Evolutionary conservation across 2,113 vertebrate species (phyloP), one percentile per base, ranked within the genome.

Genomic region (Onychostruthus taczanowskii): DNA sequence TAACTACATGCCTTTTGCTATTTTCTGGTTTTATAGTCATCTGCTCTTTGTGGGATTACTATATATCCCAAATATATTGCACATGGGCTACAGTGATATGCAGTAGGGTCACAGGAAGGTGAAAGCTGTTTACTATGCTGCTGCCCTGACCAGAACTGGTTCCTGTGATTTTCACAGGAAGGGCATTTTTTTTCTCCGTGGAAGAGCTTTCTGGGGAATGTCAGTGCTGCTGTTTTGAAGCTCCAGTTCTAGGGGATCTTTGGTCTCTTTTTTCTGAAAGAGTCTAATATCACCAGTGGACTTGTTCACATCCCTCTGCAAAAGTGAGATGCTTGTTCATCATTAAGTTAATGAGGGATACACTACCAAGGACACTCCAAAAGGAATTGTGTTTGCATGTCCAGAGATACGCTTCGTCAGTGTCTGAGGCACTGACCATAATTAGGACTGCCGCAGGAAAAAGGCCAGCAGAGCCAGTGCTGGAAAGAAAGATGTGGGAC

Each of bases 11-110:
- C 46, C 68, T 92, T 88, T 86, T 86, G 47, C 64, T 94, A 79
- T 87, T 96, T 91, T 83, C 70, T 63, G 72, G 72, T 73, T 96
- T 86, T 75, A 76, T 23, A 86, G 92, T 75, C 90, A 93, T 79
- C 83, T 88, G 64, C 33, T 88, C 52, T 84, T 86, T 81, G 55
- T 64, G 80, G n/a, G 47, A 47, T 92, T 74, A 24, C 61, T 88
- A 5, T 70, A 43, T 78, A 63, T 52, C 52, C 68, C 33, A 80
- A 86, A 93, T 77, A 70, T 11, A 86, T 68, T 94, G 82, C 94
- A 94, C 52, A 53, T 93, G 85, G 83, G 56, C 82, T 92, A 33
- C 90, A 84, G 53, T 23, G 53, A 87, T 70, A 79, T 74, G 79
- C 68, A 68, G 47, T 4, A 81, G 88, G 79, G 93, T 96, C 88